These are phyloP conservation scores for Agrotis segetum DNA, from an alignment of 2,888 invertebrate genomes.

Conservation along the genomic window DNA sequence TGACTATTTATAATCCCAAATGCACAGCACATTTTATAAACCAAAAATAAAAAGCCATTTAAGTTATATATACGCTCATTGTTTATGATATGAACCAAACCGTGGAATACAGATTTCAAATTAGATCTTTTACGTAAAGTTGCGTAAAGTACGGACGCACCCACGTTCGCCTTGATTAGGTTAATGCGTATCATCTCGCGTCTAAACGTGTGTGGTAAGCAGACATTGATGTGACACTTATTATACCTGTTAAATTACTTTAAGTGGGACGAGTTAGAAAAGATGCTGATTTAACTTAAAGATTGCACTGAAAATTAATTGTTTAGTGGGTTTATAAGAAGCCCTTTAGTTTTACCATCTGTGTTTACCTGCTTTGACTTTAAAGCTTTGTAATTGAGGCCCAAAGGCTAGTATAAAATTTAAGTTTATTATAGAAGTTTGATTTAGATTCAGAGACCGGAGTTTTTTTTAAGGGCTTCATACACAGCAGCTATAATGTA, in stretches of 20 bases:
- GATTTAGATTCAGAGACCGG: no score
- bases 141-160: slow-evolving; percentile 40
- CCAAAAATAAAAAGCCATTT: no score
- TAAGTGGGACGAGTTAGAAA: neutral
- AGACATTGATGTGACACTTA: slow-evolving; percentile 10
- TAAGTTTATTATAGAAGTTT: no score
- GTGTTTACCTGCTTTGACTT: no score
- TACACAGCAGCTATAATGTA: no score
- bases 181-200: slow-evolving; percentile 25
- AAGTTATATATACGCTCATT: neutral
- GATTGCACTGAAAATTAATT: neutral
- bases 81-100: neutral
- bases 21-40: no score
- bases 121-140: slow-evolving; percentile 30
- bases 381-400: no score
- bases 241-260: neutral
- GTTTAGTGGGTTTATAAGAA: no score
- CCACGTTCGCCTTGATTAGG: slow-evolving; percentile 35
- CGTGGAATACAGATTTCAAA: slow-evolving; percentile 29
- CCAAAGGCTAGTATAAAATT: no score
- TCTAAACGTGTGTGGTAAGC: slow-evolving; percentile 20
- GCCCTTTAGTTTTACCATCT: no score
- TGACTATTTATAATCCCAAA: no score
- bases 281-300: neutral
- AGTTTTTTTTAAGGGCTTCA: no score